Conservation (phyloP, 2,888 invertebrate genomes). For the Clostera curtula region DNA sequence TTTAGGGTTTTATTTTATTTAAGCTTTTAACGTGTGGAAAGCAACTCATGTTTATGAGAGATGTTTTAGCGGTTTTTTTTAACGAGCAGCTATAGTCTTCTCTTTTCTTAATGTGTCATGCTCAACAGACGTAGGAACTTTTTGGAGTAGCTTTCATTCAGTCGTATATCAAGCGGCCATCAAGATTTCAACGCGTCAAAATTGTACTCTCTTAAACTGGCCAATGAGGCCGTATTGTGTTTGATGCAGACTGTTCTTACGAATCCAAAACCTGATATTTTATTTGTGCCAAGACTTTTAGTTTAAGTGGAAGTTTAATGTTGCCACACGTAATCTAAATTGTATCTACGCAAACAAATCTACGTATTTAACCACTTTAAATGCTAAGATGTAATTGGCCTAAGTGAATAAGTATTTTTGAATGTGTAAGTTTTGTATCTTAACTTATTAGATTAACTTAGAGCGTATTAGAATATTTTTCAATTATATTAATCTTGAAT, state of each 20-base stretch:
- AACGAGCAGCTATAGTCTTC: constrained; percentile 12
- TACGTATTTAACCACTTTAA: constrained; percentile 41
- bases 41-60: constrained; percentile 35
- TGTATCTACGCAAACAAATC: constrained; percentile 30
- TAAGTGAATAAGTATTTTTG: constrained; percentile 62
- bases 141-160: too few species aligned
- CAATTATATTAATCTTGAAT: constrained; percentile 23
- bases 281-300: constrained; percentile 69
- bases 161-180: too few species aligned
- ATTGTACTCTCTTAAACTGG: too few species aligned
- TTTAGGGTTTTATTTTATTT: constrained; percentile 63
- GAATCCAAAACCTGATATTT: constrained; percentile 39
- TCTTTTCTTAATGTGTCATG: constrained; percentile 22
- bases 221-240: too few species aligned
- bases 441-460: constrained; percentile 42
- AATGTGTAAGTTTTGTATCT: constrained; percentile 59
- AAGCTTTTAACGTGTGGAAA: constrained; percentile 31
- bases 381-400: constrained; percentile 55
- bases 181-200: too few species aligned
- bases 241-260: constrained; percentile 23
- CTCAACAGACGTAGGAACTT: constrained; percentile 37
- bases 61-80: constrained; percentile 17
- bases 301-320: constrained; percentile 46
- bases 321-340: constrained; percentile 37
- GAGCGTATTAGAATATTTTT: constrained; percentile 30